These are phyloP conservation scores for Embiotoca jacksoni DNA, from an alignment of 2,113 vertebrate genomes.

Conservation along the genomic window DNA sequence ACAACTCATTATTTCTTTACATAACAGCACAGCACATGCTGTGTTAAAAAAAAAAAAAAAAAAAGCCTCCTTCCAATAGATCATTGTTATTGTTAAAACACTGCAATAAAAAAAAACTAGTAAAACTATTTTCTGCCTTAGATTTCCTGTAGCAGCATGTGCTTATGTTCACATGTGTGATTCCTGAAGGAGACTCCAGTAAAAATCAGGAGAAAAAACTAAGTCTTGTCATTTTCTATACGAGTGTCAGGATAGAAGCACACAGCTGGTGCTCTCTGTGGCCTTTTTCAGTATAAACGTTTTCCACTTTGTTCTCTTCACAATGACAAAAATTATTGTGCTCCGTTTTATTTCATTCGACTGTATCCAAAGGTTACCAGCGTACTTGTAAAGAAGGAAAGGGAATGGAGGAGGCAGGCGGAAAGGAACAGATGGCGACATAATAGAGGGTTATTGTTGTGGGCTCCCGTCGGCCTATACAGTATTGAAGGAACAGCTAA, in stretches of 20 bases:
- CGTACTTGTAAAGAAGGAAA: conserved; percentile 24
- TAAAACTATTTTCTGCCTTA: background rate
- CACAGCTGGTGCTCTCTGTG: background rate
- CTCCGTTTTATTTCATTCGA: conserved; percentile 21
- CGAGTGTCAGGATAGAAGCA: background rate
- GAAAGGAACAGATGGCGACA: conserved; percentile 70
- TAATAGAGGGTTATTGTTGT: conserved; percentile 53
- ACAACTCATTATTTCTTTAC: no score
- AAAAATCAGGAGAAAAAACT: background rate
- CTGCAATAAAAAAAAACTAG: background rate
- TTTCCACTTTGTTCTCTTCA: conserved; percentile 23
- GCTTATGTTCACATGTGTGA: background rate
- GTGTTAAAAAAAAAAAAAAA: no score
- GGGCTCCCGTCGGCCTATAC: conserved; percentile 42
- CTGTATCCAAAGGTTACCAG: conserved; percentile 38
- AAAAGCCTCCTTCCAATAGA: no score
- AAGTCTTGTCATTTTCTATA: background rate
- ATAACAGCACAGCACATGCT: no score
- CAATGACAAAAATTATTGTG: conserved; percentile 20
- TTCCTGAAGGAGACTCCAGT: no score
- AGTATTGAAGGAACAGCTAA: conserved; percentile 32
- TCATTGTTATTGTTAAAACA: no score
- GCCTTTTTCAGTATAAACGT: conserved; percentile 8
- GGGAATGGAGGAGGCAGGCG: conserved; percentile 62
- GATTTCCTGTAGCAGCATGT: background rate